A percentile compares a stretch with the other conserved stretches of the same genome.
These are phyloP conservation scores for Eurytoma adleriae DNA, from an alignment of 2,888 invertebrate species.

Conservation along the genomic window DNA sequence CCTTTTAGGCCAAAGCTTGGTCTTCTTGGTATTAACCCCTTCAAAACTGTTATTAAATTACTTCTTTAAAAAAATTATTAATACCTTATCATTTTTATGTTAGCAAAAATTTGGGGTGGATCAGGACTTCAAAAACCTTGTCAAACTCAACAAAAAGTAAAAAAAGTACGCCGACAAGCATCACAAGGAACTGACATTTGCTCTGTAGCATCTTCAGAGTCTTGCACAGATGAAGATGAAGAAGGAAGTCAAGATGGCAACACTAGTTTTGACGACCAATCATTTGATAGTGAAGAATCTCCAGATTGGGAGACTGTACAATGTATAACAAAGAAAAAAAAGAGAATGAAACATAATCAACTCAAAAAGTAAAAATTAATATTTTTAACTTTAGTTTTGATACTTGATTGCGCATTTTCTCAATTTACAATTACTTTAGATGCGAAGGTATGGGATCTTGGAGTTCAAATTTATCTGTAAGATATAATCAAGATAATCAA, in stretches of 20 bases:
- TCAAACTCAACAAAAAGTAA: constrained; percentile 64
- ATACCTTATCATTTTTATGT: constrained; percentile 8
- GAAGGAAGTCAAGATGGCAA: constrained; percentile 64
- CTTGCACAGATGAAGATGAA: constrained; percentile 70
- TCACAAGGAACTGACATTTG: constrained; percentile 66
- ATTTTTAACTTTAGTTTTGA: neutral
- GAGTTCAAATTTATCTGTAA: constrained; percentile 86
- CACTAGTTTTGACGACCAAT: constrained; percentile 70
- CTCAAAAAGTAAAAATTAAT: constrained; percentile 62
- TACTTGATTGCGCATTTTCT: neutral
- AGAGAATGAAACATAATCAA: constrained; percentile 60
- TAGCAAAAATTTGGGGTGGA: constrained; percentile 73
- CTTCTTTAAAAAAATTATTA: neutral
- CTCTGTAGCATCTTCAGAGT: constrained; percentile 66
- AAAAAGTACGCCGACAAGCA: constrained; percentile 64
- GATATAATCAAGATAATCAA: constrained; percentile 93
- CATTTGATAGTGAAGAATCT: constrained; percentile 70
- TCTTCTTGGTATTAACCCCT: constrained; percentile 78
- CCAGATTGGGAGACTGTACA: constrained; percentile 61
- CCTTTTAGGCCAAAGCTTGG: constrained; percentile 82
- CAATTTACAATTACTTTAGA: constrained; percentile 54
- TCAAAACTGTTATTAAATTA: neutral
- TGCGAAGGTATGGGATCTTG: constrained; percentile 81
- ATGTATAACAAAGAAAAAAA: constrained; percentile 60
- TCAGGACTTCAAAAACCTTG: constrained; percentile 66